Evolutionary conservation across 2,888 invertebrate species (phyloP).

Genomic region (Tachina fera): DNA sequence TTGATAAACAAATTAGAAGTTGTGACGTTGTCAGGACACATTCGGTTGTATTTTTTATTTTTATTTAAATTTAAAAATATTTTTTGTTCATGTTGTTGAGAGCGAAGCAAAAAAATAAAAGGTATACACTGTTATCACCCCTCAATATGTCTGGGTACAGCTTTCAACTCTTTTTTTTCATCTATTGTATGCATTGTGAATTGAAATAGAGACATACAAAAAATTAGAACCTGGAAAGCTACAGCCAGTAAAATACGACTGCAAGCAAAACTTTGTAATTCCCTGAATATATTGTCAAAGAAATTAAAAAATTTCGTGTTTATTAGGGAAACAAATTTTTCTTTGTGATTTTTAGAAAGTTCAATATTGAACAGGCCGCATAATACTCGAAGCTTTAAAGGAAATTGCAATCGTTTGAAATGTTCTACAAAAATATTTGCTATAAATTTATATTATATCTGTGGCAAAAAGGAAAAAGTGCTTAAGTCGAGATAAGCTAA

Average conservation of each 20-base stretch:
- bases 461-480: too few relatives aligned
- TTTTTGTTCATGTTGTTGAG: conserved; percentile 59
- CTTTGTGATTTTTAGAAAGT: too few relatives aligned
- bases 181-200: background rate
- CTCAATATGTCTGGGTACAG: conserved; percentile 67
- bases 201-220: conserved; percentile 18
- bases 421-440: too few relatives aligned
- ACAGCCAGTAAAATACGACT: background rate
- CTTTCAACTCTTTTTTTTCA: conserved; percentile 68
- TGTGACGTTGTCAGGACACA: conserved; percentile 70
- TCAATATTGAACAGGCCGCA: too few relatives aligned
- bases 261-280: background rate
- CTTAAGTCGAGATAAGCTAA: too few relatives aligned
- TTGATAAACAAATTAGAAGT: conserved; percentile 71
- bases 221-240: conserved; percentile 6
- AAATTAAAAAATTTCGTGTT: too few relatives aligned
- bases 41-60: conserved; percentile 52
- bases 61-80: conserved; percentile 27
- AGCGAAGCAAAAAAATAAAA: conserved; percentile 43
- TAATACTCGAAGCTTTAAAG: too few relatives aligned
- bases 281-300: too few relatives aligned
- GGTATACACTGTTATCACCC: conserved; percentile 58
- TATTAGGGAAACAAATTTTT: too few relatives aligned
- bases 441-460: too few relatives aligned
- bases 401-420: too few relatives aligned